These are phyloP conservation scores for Lonchura striata DNA, from an alignment of 2,113 vertebrate species.

Conservation along the genomic window DNA sequence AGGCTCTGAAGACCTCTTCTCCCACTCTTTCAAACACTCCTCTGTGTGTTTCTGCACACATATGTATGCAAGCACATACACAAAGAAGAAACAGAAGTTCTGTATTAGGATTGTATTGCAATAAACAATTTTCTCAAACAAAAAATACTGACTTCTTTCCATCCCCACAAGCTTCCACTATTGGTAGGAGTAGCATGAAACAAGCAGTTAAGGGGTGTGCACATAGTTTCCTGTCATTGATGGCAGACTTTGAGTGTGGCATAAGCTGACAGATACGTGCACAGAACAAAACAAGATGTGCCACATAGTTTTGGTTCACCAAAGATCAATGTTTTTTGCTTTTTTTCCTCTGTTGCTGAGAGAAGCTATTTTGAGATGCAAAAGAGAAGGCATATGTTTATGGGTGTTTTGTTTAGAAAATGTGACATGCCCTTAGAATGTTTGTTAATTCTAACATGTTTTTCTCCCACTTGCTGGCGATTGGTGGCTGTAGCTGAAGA, in stretches of 20 bases:
- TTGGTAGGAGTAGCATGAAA: background rate
- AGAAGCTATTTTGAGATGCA: slow-evolving; percentile 42
- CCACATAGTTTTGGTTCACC: background rate
- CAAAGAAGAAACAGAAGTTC: background rate
- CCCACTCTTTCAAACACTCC: background rate
- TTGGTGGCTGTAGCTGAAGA: background rate
- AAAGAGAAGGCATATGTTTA: slow-evolving; percentile 53
- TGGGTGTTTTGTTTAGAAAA: slow-evolving; percentile 20
- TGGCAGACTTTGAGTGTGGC: background rate
- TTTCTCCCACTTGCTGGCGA: background rate
- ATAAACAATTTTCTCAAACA: background rate
- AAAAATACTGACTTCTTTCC: background rate
- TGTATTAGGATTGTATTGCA: background rate
- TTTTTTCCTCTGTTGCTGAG: background rate
- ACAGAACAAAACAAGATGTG: slow-evolving; percentile 46
- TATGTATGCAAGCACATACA: accelerated
- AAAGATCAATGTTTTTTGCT: background rate
- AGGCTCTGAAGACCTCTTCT: background rate
- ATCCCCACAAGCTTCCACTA: background rate
- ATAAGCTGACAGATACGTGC: slow-evolving; percentile 20
- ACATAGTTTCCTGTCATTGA: background rate
- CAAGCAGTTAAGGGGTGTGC: background rate
- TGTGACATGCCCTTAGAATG: background rate
- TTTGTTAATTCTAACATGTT: slow-evolving; percentile 6
- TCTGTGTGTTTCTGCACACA: background rate